Conservation (phyloP, 1,140 invertebrate genomes). For the Drosophila mayri region DNA sequence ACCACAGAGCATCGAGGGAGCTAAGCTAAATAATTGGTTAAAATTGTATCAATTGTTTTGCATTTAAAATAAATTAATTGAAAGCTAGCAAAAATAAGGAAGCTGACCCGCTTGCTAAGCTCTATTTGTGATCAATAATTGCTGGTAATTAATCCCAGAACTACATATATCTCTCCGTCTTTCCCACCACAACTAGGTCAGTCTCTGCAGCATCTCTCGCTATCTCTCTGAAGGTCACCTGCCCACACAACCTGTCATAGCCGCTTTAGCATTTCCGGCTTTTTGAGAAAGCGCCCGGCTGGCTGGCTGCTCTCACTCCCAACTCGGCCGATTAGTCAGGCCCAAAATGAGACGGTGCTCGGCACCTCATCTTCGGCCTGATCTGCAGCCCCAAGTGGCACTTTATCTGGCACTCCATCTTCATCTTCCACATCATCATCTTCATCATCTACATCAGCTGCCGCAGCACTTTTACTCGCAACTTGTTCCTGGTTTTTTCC, state of each 20-base stretch:
- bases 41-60: too few species aligned
- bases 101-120: too few species aligned
- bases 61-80: too few species aligned
- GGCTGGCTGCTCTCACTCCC: conserved; percentile 55
- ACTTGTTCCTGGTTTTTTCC: conserved; percentile 34
- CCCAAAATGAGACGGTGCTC: conserved; percentile 14
- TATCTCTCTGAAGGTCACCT: conserved; percentile 43
- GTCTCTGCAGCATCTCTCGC: not conserved
- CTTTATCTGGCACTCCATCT: not conserved
- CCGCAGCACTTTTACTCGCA: conserved; percentile 41
- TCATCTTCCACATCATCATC: not conserved
- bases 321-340: conserved; percentile 66
- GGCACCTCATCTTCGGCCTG: not conserved
- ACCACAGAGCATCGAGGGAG: too few species aligned
- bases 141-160: too few species aligned
- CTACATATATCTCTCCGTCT: not conserved
- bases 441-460: not conserved
- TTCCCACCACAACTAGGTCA: not conserved
- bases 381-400: not conserved
- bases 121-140: too few species aligned
- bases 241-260: not conserved
- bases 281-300: conserved; percentile 56
- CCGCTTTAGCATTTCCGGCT: conserved; percentile 48
- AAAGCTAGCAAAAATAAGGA: too few species aligned
- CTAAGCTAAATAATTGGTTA: too few species aligned